Conservation (phyloP, 2,888 invertebrate genomes). For the Resseliella maxima region DNA sequence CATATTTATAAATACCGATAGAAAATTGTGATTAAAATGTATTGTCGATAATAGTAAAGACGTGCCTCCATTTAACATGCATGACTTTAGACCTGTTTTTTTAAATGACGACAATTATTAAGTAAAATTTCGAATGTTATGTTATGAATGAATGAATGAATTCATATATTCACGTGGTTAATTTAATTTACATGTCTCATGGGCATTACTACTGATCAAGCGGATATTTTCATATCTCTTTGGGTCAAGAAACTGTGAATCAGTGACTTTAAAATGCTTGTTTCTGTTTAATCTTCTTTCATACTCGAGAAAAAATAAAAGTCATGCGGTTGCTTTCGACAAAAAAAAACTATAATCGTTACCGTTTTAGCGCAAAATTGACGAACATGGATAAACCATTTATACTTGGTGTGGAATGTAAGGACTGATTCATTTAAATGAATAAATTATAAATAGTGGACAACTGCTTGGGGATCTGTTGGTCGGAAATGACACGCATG, state of each 20-base stretch:
- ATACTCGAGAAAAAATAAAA: neutral
- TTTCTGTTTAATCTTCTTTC: neutral
- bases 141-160: too few relatives aligned
- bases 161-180: too few relatives aligned
- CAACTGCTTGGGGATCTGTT: neutral
- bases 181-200: too few relatives aligned
- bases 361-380: neutral
- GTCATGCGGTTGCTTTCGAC: neutral
- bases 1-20: too few relatives aligned
- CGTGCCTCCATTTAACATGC: too few relatives aligned
- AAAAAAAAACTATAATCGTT: neutral
- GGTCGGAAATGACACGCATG: conserved; percentile 4
- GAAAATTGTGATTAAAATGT: too few relatives aligned
- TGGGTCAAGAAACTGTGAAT: neutral
- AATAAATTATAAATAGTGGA: neutral
- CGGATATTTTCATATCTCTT: too few relatives aligned
- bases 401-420: neutral
- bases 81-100: too few relatives aligned
- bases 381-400: neutral
- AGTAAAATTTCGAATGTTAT: too few relatives aligned
- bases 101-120: too few relatives aligned
- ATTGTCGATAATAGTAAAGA: too few relatives aligned
- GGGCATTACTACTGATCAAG: too few relatives aligned
- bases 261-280: neutral
- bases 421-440: neutral